Conservation (phyloP, 2,797 vertebrate genomes). For the Paramormyrops hopkinsi region DNA sequence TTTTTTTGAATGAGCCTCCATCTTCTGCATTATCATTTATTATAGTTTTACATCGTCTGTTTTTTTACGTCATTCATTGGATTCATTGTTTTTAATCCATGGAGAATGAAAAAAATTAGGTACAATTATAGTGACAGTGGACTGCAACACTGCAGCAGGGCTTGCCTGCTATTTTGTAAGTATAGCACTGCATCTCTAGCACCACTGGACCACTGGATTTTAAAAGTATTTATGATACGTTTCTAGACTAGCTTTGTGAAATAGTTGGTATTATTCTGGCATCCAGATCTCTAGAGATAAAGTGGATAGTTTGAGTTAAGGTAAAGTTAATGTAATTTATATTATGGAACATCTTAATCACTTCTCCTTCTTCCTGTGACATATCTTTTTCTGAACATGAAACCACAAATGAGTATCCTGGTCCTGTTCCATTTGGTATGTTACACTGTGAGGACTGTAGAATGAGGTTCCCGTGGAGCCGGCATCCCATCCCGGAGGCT, state of each 20-base stretch:
- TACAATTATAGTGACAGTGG: neutral
- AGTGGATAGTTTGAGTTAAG: conserved; percentile 21
- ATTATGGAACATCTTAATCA: neutral
- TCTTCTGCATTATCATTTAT: neutral
- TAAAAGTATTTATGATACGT: neutral
- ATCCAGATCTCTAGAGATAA: conserved; percentile 8
- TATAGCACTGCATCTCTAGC: conserved; percentile 28
- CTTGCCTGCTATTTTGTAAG: neutral
- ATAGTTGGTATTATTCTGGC: neutral
- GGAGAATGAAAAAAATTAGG: neutral
- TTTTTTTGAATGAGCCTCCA: neutral
- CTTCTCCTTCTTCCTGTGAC: neutral
- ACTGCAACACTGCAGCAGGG: neutral
- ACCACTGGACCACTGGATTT: conserved; percentile 13
- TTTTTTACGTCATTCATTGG: neutral
- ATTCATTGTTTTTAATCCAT: neutral
- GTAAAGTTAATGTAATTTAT: neutral
- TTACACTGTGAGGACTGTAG: neutral
- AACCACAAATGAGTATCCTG: neutral
- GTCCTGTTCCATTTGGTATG: neutral
- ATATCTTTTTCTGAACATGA: neutral
- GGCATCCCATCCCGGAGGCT: neutral
- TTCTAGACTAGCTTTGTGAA: neutral
- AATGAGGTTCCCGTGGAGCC: neutral
- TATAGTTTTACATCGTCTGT: neutral